Conservation (phyloP, 2,113 vertebrate species). For the Entosphenus tridentatus region DNA sequence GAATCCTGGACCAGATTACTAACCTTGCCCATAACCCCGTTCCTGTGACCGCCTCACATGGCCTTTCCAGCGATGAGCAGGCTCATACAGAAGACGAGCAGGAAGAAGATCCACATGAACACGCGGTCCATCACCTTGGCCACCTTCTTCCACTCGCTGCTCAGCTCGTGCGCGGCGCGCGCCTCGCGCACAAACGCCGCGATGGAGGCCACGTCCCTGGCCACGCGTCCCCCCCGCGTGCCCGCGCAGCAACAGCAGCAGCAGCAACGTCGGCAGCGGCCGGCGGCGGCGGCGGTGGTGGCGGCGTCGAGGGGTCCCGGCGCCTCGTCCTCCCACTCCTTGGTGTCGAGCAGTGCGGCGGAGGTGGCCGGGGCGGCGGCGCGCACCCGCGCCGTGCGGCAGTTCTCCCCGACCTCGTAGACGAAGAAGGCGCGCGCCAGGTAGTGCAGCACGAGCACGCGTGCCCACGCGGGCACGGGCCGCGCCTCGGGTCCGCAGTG, state of each 20-base stretch:
- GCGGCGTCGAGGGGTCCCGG: slow-evolving; percentile 17
- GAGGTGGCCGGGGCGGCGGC: no score
- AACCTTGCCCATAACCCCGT: no score
- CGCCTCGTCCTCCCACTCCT: no score
- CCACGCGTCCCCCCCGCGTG: no score
- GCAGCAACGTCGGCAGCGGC: no score
- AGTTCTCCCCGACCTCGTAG: slow-evolving; percentile 39
- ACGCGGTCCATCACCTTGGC: slow-evolving; percentile 60
- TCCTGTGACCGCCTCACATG: background rate
- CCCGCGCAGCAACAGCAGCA: no score
- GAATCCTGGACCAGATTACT: no score
- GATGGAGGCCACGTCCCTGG: slow-evolving; percentile 37
- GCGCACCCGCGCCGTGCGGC: slow-evolving; percentile 15
- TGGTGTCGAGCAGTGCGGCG: no score
- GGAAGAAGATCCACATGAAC: slow-evolving; percentile 65
- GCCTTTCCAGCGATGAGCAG: slow-evolving; percentile 43
- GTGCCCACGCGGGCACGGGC: slow-evolving; percentile 49
- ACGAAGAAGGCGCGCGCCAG: slow-evolving; percentile 48
- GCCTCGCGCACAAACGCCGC: slow-evolving; percentile 39
- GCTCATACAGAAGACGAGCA: slow-evolving; percentile 63
- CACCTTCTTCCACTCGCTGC: slow-evolving; percentile 51
- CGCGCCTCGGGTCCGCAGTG: slow-evolving; percentile 50
- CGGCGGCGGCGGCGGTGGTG: slow-evolving; percentile 23
- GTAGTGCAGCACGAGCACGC: slow-evolving; percentile 34
- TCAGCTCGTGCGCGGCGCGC: slow-evolving; percentile 31